phyloP scores from a whole-genome alignment of 2,113 vertebrate species.

The Prunella himalayana region DNA sequence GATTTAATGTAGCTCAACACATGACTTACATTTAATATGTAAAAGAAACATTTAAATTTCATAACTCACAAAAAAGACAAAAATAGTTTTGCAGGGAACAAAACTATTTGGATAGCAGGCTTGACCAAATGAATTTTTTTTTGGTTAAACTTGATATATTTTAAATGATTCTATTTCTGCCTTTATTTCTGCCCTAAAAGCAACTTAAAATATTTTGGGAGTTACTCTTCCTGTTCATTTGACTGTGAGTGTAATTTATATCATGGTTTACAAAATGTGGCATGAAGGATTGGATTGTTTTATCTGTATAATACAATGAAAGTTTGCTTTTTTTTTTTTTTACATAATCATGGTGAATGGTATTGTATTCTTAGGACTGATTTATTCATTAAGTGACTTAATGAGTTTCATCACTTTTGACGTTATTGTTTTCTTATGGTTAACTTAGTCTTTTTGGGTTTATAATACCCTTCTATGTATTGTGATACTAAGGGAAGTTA shows the following conservation, averaged over 20 bases:
- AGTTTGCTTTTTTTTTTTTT: slow-evolving; percentile 54
- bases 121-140: slow-evolving; percentile 62
- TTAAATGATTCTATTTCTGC: slow-evolving; percentile 64
- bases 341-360: slow-evolving; percentile 54
- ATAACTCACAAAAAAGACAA: slow-evolving; percentile 64
- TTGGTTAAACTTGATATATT: slow-evolving; percentile 64
- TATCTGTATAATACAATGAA: slow-evolving; percentile 59
- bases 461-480: slow-evolving; percentile 71
- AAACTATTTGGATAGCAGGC: slow-evolving; percentile 61
- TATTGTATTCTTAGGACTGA: slow-evolving; percentile 58
- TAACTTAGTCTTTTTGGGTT: slow-evolving; percentile 68
- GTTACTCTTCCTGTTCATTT: slow-evolving; percentile 67
- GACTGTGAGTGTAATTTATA: slow-evolving; percentile 72
- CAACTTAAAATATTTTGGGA: slow-evolving; percentile 61
- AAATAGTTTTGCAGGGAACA: slow-evolving; percentile 73
- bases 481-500: slow-evolving; percentile 73
- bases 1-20: slow-evolving; percentile 24
- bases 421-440: slow-evolving; percentile 63
- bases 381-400: slow-evolving; percentile 65
- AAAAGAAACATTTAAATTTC: slow-evolving; percentile 66
- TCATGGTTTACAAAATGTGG: slow-evolving; percentile 61
- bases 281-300: slow-evolving; percentile 69
- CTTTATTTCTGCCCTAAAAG: slow-evolving; percentile 61
- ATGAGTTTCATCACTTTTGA: slow-evolving; percentile 64
- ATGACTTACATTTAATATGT: slow-evolving; percentile 36